A percentile compares a stretch with the other conserved stretches of the same genome.
Evolutionary conservation across 1,140 invertebrate genomes (phyloP).

Genomic region (Cylas formicarius): DNA sequence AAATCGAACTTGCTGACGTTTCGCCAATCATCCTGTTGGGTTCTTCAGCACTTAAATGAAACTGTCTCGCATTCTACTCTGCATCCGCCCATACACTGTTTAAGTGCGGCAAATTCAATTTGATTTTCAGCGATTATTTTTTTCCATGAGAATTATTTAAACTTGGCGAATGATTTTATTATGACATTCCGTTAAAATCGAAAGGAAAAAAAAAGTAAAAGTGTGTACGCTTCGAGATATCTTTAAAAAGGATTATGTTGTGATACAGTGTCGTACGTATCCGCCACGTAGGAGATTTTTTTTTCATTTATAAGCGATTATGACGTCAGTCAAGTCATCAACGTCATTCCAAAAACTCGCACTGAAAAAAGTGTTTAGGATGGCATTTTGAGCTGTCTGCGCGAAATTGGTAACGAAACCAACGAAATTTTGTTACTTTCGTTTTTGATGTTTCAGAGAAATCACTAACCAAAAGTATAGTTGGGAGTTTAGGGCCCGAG

Average conservation of each 20-base stretch:
- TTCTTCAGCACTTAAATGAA: too few species aligned
- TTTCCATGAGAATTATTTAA: too few species aligned
- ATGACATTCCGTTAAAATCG: too few species aligned
- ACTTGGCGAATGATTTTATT: too few species aligned
- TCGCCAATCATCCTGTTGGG: too few species aligned
- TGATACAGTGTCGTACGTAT: neutral
- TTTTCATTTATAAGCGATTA: neutral
- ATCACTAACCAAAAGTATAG: conserved; percentile 43
- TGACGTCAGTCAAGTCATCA: neutral
- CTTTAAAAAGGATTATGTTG: neutral
- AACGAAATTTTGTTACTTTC: neutral
- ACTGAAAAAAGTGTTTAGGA: neutral
- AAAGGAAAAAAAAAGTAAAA: too few species aligned
- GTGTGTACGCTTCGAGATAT: too few species aligned
- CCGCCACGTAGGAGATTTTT: neutral
- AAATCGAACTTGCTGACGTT: too few species aligned
- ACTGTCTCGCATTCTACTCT: too few species aligned
- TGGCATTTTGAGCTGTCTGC: neutral
- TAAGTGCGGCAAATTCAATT: too few species aligned
- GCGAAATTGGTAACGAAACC: conserved; percentile 2
- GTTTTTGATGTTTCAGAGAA: conserved; percentile 35
- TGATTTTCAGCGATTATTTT: too few species aligned
- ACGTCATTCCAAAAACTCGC: neutral
- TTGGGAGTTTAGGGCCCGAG: conserved; percentile 48
- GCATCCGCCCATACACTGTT: too few species aligned